A percentile compares a stretch with the other conserved stretches of the same genome.
These are phyloP conservation scores for Mastomys coucha DNA, from an alignment of 2,113 vertebrate species.

Conservation along the genomic window DNA sequence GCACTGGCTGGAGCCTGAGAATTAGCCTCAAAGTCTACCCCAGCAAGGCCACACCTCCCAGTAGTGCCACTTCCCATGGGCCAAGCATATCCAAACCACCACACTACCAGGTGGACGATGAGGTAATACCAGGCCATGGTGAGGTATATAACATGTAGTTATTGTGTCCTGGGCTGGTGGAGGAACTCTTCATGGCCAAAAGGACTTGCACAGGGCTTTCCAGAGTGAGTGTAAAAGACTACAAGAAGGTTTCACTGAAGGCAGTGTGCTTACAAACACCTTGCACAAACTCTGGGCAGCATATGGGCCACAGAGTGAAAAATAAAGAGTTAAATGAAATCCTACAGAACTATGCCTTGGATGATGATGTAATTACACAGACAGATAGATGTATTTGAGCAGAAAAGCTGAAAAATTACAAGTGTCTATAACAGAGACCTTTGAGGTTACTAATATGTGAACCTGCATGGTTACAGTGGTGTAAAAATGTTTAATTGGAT, in stretches of 20 bases:
- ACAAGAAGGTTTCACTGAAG: background rate
- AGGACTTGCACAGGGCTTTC: background rate
- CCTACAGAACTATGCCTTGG: constrained; percentile 1
- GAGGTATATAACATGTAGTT: background rate
- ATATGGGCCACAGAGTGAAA: background rate
- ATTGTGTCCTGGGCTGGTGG: background rate
- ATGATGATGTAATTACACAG: constrained; percentile 58
- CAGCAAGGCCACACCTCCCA: too few relatives aligned
- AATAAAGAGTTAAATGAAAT: constrained; percentile 33
- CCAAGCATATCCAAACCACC: too few relatives aligned
- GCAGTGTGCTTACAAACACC: background rate
- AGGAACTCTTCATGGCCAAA: background rate
- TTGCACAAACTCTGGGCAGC: background rate
- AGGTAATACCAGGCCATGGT: background rate
- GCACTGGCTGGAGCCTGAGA: too few relatives aligned
- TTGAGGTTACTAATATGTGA: constrained; percentile 66
- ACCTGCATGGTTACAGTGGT: constrained; percentile 47
- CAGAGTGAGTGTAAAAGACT: background rate
- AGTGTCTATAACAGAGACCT: constrained; percentile 29
- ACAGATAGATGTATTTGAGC: background rate
- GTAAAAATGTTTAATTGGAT: constrained; percentile 69
- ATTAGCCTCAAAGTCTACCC: too few relatives aligned
- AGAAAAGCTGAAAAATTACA: constrained; percentile 42
- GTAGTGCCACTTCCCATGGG: too few relatives aligned
- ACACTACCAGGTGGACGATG: background rate